A percentile compares a stretch with the other conserved stretches of the same genome.
These are phyloP conservation scores for Drosophila sechellia DNA, from an alignment of 1,140 invertebrate genomes.

Conservation along the genomic window DNA sequence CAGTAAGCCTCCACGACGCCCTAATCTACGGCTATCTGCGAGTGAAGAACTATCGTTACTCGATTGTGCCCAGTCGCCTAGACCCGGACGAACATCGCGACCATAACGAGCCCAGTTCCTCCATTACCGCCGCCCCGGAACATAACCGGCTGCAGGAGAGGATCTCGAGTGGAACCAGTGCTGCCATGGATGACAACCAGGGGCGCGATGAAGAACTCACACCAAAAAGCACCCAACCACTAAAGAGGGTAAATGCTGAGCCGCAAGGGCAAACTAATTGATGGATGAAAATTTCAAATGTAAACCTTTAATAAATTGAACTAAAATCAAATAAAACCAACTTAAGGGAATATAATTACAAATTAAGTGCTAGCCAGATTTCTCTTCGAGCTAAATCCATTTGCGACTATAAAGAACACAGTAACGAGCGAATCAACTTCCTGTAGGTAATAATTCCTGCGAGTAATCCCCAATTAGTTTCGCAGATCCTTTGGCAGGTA, in stretches of 20 bases:
- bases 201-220: no score
- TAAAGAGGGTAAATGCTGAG: not conserved
- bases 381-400: not conserved
- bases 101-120: not conserved
- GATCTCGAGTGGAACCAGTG: not conserved
- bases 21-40: constrained; percentile 61
- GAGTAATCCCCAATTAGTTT: not conserved
- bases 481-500: not conserved
- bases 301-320: not conserved
- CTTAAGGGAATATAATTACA: not conserved
- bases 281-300: not conserved
- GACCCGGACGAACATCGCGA: constrained; percentile 28
- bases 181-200: not conserved
- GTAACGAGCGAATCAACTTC: not conserved
- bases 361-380: not conserved
- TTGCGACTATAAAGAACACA: not conserved
- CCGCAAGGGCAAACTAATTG: constrained; percentile 11
- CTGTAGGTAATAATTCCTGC: not conserved
- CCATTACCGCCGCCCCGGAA: not conserved
- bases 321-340: not conserved
- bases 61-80: constrained; percentile 28
- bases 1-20: constrained; percentile 60
- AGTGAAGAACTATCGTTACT: constrained; percentile 56
- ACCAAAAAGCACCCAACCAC: not conserved
- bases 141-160: not conserved